Evolutionary conservation across 30 jellyfish, hydroid and myxozoan species (phyloP).

Genomic region (Aurelia aurita): DNA sequence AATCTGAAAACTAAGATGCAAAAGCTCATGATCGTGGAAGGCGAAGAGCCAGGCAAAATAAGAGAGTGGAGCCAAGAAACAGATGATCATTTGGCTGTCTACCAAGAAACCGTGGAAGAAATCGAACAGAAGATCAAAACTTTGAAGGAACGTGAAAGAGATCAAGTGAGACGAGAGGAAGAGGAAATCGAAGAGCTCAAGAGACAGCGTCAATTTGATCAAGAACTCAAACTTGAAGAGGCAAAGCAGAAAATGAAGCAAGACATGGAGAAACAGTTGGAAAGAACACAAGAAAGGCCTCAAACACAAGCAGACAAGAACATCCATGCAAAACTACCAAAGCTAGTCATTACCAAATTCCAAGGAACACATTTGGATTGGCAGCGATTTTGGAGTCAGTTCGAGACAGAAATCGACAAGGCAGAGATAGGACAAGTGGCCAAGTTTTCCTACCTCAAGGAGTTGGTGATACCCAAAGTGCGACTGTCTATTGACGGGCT

Average conservation of each 20-base stretch:
- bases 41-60: conserved; percentile 4
- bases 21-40: conserved; percentile 24
- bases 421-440: conserved; percentile 32
- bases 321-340: conserved; percentile 10
- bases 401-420: conserved; percentile 22
- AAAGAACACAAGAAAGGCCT: conserved; percentile 20
- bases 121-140: conserved; percentile 12
- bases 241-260: conserved; percentile 19
- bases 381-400: no score
- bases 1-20: conserved; percentile 18
- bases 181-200: conserved; percentile 16
- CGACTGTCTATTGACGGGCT: background rate
- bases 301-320: background rate
- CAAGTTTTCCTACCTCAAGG: conserved; percentile 16
- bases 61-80: conserved; percentile 21
- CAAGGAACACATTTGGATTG: conserved; percentile 49
- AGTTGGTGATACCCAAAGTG: conserved; percentile 28
- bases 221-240: conserved; percentile 14
- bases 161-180: conserved; percentile 4
- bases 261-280: conserved; percentile 7
- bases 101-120: conserved; percentile 1
- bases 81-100: conserved; percentile 14
- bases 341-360: conserved; percentile 20
- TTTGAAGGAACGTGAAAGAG: conserved; percentile 19
- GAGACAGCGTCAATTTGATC: conserved; percentile 16